phyloP scores from a whole-genome alignment of 2,797 vertebrate genomes.

The Hyperoplus immaculatus region DNA sequence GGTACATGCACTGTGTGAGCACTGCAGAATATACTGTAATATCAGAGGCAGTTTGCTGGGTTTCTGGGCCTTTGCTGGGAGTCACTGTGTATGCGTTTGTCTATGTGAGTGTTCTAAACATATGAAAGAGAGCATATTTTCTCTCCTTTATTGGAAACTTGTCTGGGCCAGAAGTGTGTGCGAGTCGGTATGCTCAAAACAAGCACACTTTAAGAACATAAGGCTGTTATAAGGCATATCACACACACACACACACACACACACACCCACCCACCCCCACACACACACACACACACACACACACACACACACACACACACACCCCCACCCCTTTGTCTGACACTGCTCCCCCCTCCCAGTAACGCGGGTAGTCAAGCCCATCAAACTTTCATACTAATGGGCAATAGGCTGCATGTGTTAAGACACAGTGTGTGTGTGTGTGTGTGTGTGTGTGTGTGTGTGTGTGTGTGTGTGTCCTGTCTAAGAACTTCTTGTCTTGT shows the following conservation, averaged over 20 bases:
- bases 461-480: conserved; percentile 29
- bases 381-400: conserved; percentile 87
- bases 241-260: conserved; percentile 46
- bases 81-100: conserved; percentile 44
- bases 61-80: conserved; percentile 51
- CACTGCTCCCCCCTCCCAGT: conserved; percentile 56
- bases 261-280: background rate
- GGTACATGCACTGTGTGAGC: conserved; percentile 31
- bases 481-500: conserved; percentile 55
- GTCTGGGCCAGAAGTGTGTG: conserved; percentile 36
- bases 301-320: conserved; percentile 29
- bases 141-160: conserved; percentile 58
- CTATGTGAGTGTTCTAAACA: conserved; percentile 2
- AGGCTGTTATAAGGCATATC: conserved; percentile 39
- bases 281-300: no score
- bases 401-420: conserved; percentile 68
- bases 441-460: conserved; percentile 22
- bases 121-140: conserved; percentile 39
- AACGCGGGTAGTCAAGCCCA: conserved; percentile 73
- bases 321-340: conserved; percentile 67
- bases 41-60: conserved; percentile 54
- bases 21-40: conserved; percentile 58
- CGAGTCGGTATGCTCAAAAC: conserved; percentile 11
- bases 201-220: conserved; percentile 38
- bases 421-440: conserved; percentile 16